Evolutionary conservation across 92 coral and sea anemone species (phyloP), one percentile per base, ranked within the genome.

Genomic region (Diadumene lineata): DNA sequence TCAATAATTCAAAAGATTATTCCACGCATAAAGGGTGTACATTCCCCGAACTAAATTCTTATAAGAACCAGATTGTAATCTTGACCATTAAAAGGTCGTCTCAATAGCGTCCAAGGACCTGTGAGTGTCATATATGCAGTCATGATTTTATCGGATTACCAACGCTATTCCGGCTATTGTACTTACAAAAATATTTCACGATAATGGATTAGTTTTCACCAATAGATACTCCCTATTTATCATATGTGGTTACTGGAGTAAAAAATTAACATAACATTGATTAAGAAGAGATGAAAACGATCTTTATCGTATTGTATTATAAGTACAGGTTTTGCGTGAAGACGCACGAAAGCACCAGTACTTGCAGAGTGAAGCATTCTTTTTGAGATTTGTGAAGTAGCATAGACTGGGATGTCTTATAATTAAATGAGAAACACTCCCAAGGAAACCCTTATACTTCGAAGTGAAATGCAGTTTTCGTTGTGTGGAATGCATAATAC

Each of bases 1-100:
- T 58, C 64, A 58, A 58, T 58, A 58, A 58, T 58, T 58, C 64
- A 58, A 2, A 19, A 16, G 64, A n/a, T n/a, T n/a, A n/a, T n/a
- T n/a, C 48, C 6, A 13, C 48, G 48, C 48, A 38, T 38, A 4
- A n/a, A 38, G 48, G 48, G 48, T 13, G 48, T 38, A 38, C 48
- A 38, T 13, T 4, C 48, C 13, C 13, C 6, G 48, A 38, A 38
- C 13, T 13, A n/a, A 4, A 4, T 13, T 38, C 48, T 38, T 38
- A 38, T 13, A 15, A 58, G 2, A 58, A 24, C 26, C 64, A 24
- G 64, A 58, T 58, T 58, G 11, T 58, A 58, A 58, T 58, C 31
- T 22, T 1, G 6, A 18, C 64, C 64, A 58, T 58, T 58, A 58
- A 26, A 58, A 58, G 48, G 31, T 58, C 26, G 26, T 22, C 22